Evolutionary conservation across 1,140 invertebrate genomes (phyloP).

Genomic region (Drosophila ficusphila): DNA sequence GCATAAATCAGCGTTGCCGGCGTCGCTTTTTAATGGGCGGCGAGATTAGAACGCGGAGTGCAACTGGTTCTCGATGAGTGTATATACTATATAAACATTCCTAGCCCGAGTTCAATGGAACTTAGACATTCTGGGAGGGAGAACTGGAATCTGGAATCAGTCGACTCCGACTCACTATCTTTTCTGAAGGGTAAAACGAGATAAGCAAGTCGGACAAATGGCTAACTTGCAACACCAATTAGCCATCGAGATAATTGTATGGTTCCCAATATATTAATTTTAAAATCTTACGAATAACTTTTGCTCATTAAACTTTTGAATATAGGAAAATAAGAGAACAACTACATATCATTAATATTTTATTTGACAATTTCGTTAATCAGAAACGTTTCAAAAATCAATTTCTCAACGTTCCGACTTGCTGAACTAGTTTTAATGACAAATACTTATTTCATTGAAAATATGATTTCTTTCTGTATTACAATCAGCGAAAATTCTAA

Average conservation of each 20-base stretch:
- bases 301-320: too few species aligned
- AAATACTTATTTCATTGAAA: background rate
- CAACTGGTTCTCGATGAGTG: conserved; percentile 36
- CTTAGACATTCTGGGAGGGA: conserved; percentile 18
- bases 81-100: conserved; percentile 8
- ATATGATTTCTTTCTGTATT: background rate
- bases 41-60: conserved; percentile 43
- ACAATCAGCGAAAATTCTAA: conserved; percentile 32
- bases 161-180: conserved; percentile 17
- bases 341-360: too few species aligned
- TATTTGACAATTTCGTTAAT: too few species aligned
- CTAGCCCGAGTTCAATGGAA: conserved; percentile 41
- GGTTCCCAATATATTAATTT: too few species aligned
- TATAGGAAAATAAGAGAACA: too few species aligned
- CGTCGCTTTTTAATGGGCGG: conserved; percentile 14
- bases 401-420: too few species aligned
- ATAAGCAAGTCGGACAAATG: conserved; percentile 17
- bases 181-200: conserved; percentile 8
- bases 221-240: conserved; percentile 19
- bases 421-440: background rate
- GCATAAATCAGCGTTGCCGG: conserved; percentile 39
- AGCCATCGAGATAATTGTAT: conserved; percentile 8
- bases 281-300: too few species aligned
- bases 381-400: too few species aligned
- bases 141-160: conserved; percentile 16